Percentiles rank a stretch among this genome's conserved stretches.
Conservation (phyloP, 2,888 invertebrate species). For the Pterobdella sp. region DNA sequence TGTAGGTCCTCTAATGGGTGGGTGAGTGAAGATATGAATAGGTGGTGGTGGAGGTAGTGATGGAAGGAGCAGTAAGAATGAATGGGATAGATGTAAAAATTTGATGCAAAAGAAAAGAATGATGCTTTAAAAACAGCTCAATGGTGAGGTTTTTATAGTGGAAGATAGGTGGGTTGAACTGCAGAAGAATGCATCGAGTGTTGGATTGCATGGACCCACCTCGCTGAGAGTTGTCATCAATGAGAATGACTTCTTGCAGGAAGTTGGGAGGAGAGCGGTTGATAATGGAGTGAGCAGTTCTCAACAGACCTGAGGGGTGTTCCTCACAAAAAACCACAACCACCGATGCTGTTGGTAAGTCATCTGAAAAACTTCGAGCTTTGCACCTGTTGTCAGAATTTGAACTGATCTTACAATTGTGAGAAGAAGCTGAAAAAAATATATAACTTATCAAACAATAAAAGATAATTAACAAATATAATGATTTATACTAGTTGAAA, state of each 20-base stretch:
- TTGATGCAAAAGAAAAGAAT: background rate
- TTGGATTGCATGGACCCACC: background rate
- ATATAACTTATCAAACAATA: too few species aligned
- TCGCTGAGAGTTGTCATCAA: slow-evolving; percentile 80
- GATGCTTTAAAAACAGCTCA: background rate
- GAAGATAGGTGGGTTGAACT: too few species aligned
- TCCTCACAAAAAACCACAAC: slow-evolving; percentile 81
- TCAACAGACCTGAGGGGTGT: slow-evolving; percentile 72
- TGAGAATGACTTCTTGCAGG: slow-evolving; percentile 81
- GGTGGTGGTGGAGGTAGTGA: too few species aligned
- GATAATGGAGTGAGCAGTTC: slow-evolving; percentile 83
- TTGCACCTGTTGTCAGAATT: slow-evolving; percentile 57
- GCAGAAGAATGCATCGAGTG: too few species aligned
- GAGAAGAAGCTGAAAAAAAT: too few species aligned
- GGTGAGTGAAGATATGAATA: too few species aligned
- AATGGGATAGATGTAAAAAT: too few species aligned
- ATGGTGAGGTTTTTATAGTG: background rate
- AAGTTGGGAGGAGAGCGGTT: slow-evolving; percentile 64
- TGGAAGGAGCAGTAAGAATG: too few species aligned
- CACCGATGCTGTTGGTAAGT: slow-evolving; percentile 63
- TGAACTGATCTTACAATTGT: too few species aligned
- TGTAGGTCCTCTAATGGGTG: slow-evolving; percentile 42
- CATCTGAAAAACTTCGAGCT: slow-evolving; percentile 59
- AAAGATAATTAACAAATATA: too few species aligned
- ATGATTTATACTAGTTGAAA: too few species aligned